These are phyloP conservation scores for Troides helena DNA, from an alignment of 2,888 invertebrate species.

Conservation along the genomic window DNA sequence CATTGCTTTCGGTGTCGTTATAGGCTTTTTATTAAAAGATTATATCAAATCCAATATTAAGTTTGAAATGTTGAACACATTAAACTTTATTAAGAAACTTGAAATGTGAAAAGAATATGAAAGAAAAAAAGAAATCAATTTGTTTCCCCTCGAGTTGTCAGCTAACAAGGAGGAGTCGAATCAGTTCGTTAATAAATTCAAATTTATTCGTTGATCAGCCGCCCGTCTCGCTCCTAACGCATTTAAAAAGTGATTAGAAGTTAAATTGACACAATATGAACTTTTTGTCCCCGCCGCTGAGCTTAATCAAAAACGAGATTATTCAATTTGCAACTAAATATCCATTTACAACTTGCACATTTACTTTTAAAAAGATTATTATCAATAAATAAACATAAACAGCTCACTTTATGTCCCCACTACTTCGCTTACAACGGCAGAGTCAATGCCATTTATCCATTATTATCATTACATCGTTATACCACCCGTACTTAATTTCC, in stretches of 20 bases:
- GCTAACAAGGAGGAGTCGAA: constrained; percentile 59
- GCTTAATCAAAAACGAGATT: constrained; percentile 70
- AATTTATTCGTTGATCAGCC: constrained; percentile 78
- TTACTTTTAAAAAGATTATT: constrained; percentile 6
- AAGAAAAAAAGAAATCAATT: constrained; percentile 60
- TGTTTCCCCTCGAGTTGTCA: constrained; percentile 67
- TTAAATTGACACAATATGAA: constrained; percentile 80
- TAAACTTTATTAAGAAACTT: constrained; percentile 31
- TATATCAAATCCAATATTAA: constrained; percentile 20
- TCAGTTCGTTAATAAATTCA: constrained; percentile 76
- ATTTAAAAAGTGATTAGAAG: constrained; percentile 80
- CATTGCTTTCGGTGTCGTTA: constrained; percentile 1
- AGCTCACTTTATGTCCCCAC: too few species aligned
- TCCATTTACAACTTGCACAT: constrained; percentile 31
- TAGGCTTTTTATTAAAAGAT: constrained; percentile 15
- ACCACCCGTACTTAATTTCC: too few species aligned
- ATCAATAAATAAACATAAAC: too few species aligned
- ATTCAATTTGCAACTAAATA: constrained; percentile 69
- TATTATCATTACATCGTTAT: too few species aligned
- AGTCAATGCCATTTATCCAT: too few species aligned
- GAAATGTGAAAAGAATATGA: constrained; percentile 35
- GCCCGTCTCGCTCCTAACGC: constrained; percentile 69
- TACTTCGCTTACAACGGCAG: too few species aligned
- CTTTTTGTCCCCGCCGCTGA: constrained; percentile 66
- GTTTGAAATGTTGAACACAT: constrained; percentile 22